phyloP scores from a whole-genome alignment of 64 coral and sea anemone species.

The Montipora efflorescens region DNA sequence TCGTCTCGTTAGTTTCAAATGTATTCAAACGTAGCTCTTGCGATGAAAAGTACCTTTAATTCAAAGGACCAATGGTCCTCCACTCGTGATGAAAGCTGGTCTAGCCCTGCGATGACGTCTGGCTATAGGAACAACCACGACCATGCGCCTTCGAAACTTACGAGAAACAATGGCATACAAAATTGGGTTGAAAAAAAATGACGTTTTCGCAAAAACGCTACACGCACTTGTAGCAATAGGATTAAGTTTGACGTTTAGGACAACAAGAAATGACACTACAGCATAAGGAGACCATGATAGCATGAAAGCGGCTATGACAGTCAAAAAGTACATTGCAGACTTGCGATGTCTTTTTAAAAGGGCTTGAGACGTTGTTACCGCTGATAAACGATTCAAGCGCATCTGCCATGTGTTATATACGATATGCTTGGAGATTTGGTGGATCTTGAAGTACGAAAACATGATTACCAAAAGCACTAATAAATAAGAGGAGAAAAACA shows the following conservation, averaged over 20 bases:
- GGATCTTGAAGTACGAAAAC: slow-evolving; percentile 47
- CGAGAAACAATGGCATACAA: slow-evolving; percentile 11
- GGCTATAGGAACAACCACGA: not conserved
- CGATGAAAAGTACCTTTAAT: too few relatives aligned
- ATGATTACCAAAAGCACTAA: not conserved
- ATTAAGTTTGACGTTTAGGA: not conserved
- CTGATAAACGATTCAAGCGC: not conserved
- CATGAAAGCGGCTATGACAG: slow-evolving; percentile 19
- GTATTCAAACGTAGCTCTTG: too few relatives aligned
- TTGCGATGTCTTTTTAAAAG: slow-evolving; percentile 15
- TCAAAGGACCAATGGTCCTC: not conserved
- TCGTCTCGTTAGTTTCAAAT: too few relatives aligned
- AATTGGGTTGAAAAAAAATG: slow-evolving; percentile 21
- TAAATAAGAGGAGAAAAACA: slow-evolving; percentile 37
- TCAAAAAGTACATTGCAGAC: slow-evolving; percentile 2
- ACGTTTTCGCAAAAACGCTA: not conserved
- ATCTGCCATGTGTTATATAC: not conserved
- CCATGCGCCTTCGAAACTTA: slow-evolving; percentile 10
- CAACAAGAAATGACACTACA: not conserved
- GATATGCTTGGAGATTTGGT: slow-evolving; percentile 17
- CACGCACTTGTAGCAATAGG: not conserved
- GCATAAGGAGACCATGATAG: slow-evolving; percentile 24
- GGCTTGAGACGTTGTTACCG: not conserved
- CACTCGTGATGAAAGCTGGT: not conserved
- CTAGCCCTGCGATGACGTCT: not conserved